These are phyloP conservation scores for Danio albolineatus DNA, from an alignment of 2,797 vertebrate genomes.

Conservation along the genomic window DNA sequence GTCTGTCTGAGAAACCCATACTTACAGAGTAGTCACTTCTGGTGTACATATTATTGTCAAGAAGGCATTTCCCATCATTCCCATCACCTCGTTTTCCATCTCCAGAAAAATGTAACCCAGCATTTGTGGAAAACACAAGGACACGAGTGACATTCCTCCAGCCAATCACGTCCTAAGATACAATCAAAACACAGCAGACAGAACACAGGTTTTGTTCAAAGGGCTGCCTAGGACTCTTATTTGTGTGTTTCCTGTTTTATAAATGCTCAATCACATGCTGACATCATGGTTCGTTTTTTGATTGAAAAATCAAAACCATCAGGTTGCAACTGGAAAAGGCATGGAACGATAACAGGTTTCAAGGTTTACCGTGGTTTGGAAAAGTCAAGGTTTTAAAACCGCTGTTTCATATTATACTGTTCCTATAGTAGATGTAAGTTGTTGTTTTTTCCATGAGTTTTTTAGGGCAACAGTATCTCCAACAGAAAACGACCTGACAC, in stretches of 20 bases:
- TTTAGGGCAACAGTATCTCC: no score
- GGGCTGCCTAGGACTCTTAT: not conserved
- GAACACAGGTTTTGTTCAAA: not conserved
- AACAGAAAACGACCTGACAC: no score
- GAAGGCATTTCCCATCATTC: constrained; percentile 94
- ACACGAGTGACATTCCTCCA: constrained; percentile 94
- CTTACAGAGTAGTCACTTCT: constrained; percentile 96
- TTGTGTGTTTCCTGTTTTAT: not conserved
- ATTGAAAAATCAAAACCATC: not conserved
- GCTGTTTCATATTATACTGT: no score
- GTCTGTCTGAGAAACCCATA: not conserved
- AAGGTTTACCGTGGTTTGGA: no score
- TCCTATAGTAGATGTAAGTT: no score
- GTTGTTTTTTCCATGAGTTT: no score
- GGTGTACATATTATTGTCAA: constrained; percentile 90
- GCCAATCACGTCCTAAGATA: constrained; percentile 39
- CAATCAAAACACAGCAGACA: constrained; percentile 6
- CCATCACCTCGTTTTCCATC: constrained; percentile 96
- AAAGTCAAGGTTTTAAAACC: no score
- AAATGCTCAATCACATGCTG: not conserved
- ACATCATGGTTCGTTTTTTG: not conserved
- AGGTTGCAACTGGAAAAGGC: not conserved
- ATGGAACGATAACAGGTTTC: no score
- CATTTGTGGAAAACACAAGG: constrained; percentile 95
- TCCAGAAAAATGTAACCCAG: constrained; percentile 95